These are phyloP conservation scores for Nothoprocta pentlandii DNA, from an alignment of 2,113 vertebrate species.

Conservation along the genomic window DNA sequence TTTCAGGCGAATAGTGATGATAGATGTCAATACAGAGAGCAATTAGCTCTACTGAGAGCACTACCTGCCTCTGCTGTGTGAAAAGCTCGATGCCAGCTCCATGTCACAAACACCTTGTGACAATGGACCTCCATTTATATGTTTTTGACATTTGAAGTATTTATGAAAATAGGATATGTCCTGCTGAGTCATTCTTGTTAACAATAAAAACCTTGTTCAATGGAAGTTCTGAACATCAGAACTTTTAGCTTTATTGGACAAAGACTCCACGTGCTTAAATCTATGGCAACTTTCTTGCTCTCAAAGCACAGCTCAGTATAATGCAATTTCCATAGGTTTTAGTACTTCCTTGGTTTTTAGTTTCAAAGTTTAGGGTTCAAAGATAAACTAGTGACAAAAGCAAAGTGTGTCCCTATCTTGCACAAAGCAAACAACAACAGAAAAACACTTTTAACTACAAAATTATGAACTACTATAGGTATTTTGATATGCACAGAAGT, in stretches of 20 bases:
- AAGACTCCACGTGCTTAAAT: neutral
- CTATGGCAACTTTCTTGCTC: neutral
- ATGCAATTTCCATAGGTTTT: neutral
- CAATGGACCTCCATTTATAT: neutral
- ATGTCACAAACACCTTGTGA: neutral
- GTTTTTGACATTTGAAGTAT: neutral
- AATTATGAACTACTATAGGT: neutral
- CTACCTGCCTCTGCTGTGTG: neutral
- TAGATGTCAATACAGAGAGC: neutral
- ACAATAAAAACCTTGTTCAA: neutral
- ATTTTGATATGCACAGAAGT: neutral
- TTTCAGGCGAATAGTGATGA: neutral
- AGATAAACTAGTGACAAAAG: neutral
- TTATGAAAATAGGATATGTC: neutral
- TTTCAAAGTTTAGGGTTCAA: neutral
- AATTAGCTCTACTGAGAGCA: neutral
- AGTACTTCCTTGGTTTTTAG: neutral
- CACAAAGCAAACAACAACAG: neutral
- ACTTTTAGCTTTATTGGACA: fast-evolving
- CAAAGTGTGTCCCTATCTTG: neutral
- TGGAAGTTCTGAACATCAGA: neutral
- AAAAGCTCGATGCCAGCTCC: neutral
- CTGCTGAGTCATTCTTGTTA: neutral
- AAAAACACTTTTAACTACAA: neutral
- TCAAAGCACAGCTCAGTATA: neutral